Evolutionary conservation across 64 coral and sea anemone genomes (phyloP).

Genomic region (Dendronephthya gigantea): DNA sequence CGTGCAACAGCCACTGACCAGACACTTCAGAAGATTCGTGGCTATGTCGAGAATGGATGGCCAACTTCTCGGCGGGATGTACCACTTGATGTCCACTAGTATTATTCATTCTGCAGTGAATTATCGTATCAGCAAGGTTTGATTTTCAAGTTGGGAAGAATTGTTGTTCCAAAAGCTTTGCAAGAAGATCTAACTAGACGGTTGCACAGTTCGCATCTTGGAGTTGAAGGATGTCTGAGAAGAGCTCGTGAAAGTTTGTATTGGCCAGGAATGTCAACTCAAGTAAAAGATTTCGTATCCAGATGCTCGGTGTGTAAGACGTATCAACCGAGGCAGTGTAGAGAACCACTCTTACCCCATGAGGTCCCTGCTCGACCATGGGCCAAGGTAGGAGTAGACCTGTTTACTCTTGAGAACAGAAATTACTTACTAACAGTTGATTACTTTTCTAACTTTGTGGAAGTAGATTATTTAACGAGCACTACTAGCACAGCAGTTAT

Average conservation of each 20-base stretch:
- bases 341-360: neutral
- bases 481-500: neutral
- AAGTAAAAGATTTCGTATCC: neutral
- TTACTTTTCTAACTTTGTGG: slow-evolving; percentile 5
- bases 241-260: neutral
- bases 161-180: neutral
- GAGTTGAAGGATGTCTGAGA: neutral
- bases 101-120: neutral
- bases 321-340: neutral
- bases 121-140: neutral
- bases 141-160: neutral
- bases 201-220: neutral
- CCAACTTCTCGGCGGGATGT: neutral
- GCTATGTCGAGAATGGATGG: neutral
- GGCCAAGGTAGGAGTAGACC: no score
- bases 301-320: neutral
- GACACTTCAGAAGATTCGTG: neutral
- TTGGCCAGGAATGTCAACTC: neutral
- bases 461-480: neutral
- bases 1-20: neutral
- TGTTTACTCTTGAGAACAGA: neutral
- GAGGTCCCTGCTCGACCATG: neutral
- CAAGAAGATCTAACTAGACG: neutral
- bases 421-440: neutral
- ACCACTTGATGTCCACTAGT: neutral